Percentiles rank a stretch among this genome's conserved stretches.
These are phyloP conservation scores for Apocrypta bakeri DNA, from an alignment of 1,140 invertebrate genomes.

Conservation along the genomic window DNA sequence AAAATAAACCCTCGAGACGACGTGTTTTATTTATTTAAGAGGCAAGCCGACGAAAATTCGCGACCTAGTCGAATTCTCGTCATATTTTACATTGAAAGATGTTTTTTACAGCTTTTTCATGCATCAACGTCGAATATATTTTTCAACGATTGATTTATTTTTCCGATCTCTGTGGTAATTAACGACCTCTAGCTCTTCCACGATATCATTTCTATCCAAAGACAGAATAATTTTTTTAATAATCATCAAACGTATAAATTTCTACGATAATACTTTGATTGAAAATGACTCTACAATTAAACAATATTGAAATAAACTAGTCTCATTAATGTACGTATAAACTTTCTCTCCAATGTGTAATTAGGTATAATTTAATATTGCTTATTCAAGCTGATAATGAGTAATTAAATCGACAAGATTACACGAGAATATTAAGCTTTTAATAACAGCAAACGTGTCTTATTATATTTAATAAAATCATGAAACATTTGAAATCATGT, in stretches of 20 bases:
- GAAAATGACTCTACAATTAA: not conserved
- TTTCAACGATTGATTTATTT: not conserved
- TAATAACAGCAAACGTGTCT: not conserved
- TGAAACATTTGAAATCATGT: not conserved
- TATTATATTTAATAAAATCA: not conserved
- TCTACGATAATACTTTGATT: not conserved
- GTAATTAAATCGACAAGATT: not conserved
- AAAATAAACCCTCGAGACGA: not conserved
- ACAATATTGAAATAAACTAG: not conserved
- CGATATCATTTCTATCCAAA: not conserved
- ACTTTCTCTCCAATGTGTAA: not conserved
- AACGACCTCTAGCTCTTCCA: slow-evolving; percentile 19
- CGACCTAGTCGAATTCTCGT: not conserved
- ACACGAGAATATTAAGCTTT: slow-evolving; percentile 1
- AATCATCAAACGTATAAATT: not conserved
- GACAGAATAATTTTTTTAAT: not conserved
- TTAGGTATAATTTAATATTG: not conserved
- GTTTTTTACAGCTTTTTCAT: not conserved
- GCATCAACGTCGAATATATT: not conserved
- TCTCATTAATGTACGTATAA: not conserved
- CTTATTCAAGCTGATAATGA: not conserved
- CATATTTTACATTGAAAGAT: not conserved
- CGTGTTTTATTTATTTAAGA: slow-evolving; percentile 15
- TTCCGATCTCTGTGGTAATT: not conserved
- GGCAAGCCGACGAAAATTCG: not conserved